These are phyloP conservation scores for Heliconius hortense DNA, from an alignment of 2,888 invertebrate species.

Conservation along the genomic window DNA sequence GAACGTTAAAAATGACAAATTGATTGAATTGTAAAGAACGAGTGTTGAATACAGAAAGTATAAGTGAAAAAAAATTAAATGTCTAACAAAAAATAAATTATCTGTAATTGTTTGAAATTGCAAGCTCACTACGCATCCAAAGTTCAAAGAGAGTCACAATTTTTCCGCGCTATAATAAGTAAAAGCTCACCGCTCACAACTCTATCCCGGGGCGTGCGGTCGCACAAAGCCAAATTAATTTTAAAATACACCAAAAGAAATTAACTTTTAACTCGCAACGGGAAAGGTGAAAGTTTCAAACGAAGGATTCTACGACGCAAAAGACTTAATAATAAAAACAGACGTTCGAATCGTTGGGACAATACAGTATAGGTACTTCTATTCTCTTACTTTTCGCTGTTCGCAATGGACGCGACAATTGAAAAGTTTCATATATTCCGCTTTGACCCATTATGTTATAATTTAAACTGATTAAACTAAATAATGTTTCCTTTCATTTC, in stretches of 20 bases:
- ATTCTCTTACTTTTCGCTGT: conserved; percentile 50
- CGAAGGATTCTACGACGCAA: conserved; percentile 63
- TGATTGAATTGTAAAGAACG: not conserved
- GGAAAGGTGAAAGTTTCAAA: conserved; percentile 71
- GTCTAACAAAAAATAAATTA: not conserved
- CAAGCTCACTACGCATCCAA: conserved; percentile 48
- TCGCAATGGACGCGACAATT: conserved; percentile 28
- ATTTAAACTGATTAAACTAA: not conserved
- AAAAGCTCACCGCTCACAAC: conserved; percentile 74
- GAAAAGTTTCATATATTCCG: not conserved
- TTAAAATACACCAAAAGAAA: conserved; percentile 81
- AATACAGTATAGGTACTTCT: conserved; percentile 51
- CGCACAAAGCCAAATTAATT: conserved; percentile 80
- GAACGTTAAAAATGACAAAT: not conserved
- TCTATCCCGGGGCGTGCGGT: conserved; percentile 69
- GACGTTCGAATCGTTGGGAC: conserved; percentile 58
- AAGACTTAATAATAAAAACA: conserved; percentile 77
- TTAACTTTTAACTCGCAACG: conserved; percentile 72
- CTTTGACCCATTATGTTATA: conserved; percentile 4
- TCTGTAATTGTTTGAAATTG: conserved; percentile 18
- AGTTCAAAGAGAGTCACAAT: conserved; percentile 55
- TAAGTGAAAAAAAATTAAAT: not conserved
- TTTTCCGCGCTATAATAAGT: conserved; percentile 65
- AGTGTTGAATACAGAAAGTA: not conserved
- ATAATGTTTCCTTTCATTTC: not conserved